Evolutionary conservation across 1,140 invertebrate genomes (phyloP).

Genomic region (Eueides isabella): DNA sequence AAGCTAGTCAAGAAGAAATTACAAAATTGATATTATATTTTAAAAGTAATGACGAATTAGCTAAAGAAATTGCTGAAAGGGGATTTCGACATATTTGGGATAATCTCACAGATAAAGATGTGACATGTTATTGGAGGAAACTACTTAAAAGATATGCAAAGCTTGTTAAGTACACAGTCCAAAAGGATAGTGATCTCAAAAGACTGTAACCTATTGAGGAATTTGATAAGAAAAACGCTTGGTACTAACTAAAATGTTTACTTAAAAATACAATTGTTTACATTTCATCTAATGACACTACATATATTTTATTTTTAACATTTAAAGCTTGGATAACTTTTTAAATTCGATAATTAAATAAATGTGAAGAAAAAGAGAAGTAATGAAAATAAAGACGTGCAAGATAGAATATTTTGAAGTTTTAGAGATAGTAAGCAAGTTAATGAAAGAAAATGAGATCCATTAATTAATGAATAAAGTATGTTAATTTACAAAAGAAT

Average conservation of each 20-base stretch:
- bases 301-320: not conserved
- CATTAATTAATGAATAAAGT: conserved; percentile 5
- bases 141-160: conserved; percentile 90
- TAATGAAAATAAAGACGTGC: not conserved
- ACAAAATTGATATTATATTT: conserved; percentile 90
- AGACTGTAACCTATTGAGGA: conserved; percentile 59
- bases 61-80: conserved; percentile 90
- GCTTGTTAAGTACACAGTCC: conserved; percentile 88
- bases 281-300: not conserved
- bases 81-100: conserved; percentile 93
- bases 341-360: conserved; percentile 13
- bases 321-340: not conserved
- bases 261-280: conserved; percentile 30
- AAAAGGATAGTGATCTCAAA: conserved; percentile 83
- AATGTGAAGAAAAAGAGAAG: not conserved
- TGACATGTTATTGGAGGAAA: conserved; percentile 94
- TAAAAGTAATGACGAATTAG: conserved; percentile 88
- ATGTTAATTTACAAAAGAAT: not conserved
- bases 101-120: conserved; percentile 91
- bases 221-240: conserved; percentile 6
- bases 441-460: not conserved
- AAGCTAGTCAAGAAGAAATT: conserved; percentile 86
- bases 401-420: conserved; percentile 6
- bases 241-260: conserved; percentile 33
- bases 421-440: not conserved